Base-by-base conservation (phyloP, 2,888 invertebrate species). In the Melinaea menophilus region DNA sequence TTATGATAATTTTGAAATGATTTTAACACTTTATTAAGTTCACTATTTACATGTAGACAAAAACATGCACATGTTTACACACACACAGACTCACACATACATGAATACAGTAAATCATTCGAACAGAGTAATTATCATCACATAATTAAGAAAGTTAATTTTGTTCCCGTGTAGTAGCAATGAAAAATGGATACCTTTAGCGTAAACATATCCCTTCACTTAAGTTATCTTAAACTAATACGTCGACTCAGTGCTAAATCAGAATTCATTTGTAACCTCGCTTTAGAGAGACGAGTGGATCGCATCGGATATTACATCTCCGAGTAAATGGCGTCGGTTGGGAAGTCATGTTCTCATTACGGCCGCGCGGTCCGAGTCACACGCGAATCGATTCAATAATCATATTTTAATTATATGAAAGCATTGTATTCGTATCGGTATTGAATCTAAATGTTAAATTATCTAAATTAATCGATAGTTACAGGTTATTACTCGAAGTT, bases 271-370 rank as follows among this genome's bases (percentile, higher is more conserved):
- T 65, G 65, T 64, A 62, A 59, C 45, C 55, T 56, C 64, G 64
- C 61, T 63, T 54, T 58, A 41, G 47, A 34, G 62, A 58, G 55
- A 59, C 51, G 59, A 67, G 75, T 67, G 77, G 62, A 75, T 73
- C 77, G 75, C 79, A 84, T 86, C 82, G 83, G 81, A 84, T 85
- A 87, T 86, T 86, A 78, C 82, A 84, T 86, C 84, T 83, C 75
- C 59, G 75, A 77, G 72, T 81, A 84, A 85, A 85, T 78, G 79
- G 79, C 78, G 77, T 76, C 81, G 77, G 77, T 82, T 79, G 79
- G 76, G 76, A 74, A 75, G 74, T 77, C 76, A 76, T 75, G 79
- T 80, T 79, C 80, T 77, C 78, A 81, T 81, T 82, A 85, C 62
- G 68, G 60, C 54, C 37, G 65, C 59, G 69, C 70, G 76, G 76